These are phyloP conservation scores for Vicugna pacos DNA, from an alignment of 2,113 vertebrate species.

Conservation along the genomic window DNA sequence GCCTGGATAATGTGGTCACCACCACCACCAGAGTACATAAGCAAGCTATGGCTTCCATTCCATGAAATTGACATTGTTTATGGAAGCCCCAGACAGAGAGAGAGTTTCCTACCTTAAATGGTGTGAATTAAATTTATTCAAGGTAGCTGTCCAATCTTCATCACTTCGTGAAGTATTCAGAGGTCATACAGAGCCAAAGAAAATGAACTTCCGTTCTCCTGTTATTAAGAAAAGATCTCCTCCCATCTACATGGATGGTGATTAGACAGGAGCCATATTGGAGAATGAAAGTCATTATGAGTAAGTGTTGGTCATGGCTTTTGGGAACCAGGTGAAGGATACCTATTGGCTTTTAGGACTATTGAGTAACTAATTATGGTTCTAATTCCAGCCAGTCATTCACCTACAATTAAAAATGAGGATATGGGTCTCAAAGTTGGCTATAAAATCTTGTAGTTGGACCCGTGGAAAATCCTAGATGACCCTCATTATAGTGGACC, in stretches of 20 bases:
- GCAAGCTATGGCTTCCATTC: background rate
- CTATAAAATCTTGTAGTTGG: background rate
- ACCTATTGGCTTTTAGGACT: background rate
- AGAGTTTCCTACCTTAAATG: background rate
- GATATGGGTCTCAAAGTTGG: background rate
- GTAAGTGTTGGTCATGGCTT: background rate
- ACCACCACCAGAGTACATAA: background rate
- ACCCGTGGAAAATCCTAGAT: background rate
- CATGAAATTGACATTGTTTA: background rate
- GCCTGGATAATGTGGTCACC: background rate
- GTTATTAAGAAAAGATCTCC: background rate
- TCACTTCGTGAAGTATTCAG: background rate
- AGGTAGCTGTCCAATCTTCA: rapidly evolving
- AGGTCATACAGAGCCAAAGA: background rate
- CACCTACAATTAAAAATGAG: background rate
- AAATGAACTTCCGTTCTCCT: background rate
- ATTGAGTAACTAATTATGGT: background rate
- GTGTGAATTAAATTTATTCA: background rate
- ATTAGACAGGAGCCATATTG: background rate
- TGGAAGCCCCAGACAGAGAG: background rate
- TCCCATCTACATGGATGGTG: background rate
- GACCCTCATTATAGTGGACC: background rate
- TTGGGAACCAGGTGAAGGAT: background rate
- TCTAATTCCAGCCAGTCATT: background rate
- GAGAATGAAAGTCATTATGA: background rate